These are phyloP conservation scores for Laspeyria flexula DNA, from an alignment of 2,888 invertebrate genomes.

Conservation along the genomic window DNA sequence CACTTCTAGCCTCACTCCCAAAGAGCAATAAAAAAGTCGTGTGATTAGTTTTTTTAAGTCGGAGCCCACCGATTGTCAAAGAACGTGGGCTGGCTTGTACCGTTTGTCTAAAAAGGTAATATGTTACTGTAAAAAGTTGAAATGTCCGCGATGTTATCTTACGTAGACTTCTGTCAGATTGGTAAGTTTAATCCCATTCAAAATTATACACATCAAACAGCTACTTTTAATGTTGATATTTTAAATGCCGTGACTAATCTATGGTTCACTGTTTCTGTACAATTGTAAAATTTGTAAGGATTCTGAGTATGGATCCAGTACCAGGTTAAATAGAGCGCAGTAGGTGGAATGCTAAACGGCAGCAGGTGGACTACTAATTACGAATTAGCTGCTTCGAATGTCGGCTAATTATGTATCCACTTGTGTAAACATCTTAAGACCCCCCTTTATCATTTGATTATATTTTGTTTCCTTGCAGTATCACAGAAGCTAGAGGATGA, in stretches of 20 bases:
- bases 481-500: neutral
- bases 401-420: conserved; percentile 54
- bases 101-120: conserved; percentile 72
- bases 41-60: conserved; percentile 75
- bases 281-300: conserved; percentile 19
- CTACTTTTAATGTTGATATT: conserved; percentile 36
- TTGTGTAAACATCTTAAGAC: conserved; percentile 33
- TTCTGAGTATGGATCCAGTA: conserved; percentile 5
- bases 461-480: neutral
- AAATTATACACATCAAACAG: conserved; percentile 56
- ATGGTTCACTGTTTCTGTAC: conserved; percentile 41
- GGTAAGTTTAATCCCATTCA: conserved; percentile 64
- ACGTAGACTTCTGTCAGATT: conserved; percentile 68
- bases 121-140: conserved; percentile 65
- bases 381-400: conserved; percentile 46
- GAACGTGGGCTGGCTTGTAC: conserved; percentile 68
- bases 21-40: conserved; percentile 76
- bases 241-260: conserved; percentile 38
- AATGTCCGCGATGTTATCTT: conserved; percentile 65
- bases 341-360: conserved; percentile 35
- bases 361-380: conserved; percentile 57
- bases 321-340: conserved; percentile 24
- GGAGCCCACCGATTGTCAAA: conserved; percentile 66
- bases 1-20: conserved; percentile 76
- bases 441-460: neutral